phyloP scores from a whole-genome alignment of 1,140 invertebrate species.

The Drosophila pseudoananassae region DNA sequence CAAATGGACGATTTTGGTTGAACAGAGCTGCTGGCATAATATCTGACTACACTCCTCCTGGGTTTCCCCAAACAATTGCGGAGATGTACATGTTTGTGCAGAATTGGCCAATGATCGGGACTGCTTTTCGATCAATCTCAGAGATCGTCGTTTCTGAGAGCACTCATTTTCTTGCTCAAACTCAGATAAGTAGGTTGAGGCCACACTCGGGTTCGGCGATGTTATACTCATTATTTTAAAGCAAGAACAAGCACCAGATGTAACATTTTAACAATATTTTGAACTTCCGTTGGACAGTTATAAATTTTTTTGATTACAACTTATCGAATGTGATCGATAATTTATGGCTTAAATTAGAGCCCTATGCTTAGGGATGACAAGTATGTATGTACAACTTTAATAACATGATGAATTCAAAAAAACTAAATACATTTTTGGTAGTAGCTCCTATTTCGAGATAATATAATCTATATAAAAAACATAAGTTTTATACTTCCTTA shows the following conservation, averaged over 20 bases:
- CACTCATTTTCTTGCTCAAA: not conserved
- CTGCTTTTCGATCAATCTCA: constrained; percentile 42
- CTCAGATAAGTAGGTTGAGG: constrained; percentile 39
- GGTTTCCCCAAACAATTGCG: constrained; percentile 46
- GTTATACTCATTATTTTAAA: constrained; percentile 9
- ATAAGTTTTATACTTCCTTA: no score
- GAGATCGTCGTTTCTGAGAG: constrained; percentile 41
- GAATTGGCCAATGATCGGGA: not conserved
- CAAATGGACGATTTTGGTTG: not conserved
- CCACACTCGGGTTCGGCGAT: constrained; percentile 19
- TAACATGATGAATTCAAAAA: no score
- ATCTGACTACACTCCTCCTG: constrained; percentile 42
- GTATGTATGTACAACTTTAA: not conserved
- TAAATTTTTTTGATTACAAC: not conserved
- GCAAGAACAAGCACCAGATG: not conserved
- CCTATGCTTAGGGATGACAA: not conserved
- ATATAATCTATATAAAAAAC: no score
- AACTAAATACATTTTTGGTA: no score
- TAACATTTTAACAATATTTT: not conserved
- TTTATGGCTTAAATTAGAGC: no score
- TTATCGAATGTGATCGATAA: not conserved
- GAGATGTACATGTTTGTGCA: constrained; percentile 23
- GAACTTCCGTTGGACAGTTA: not conserved
- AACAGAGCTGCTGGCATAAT: not conserved
- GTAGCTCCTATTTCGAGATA: no score